phyloP scores from a whole-genome alignment of 2,888 invertebrate species.

The Argynnis bischoffii region DNA sequence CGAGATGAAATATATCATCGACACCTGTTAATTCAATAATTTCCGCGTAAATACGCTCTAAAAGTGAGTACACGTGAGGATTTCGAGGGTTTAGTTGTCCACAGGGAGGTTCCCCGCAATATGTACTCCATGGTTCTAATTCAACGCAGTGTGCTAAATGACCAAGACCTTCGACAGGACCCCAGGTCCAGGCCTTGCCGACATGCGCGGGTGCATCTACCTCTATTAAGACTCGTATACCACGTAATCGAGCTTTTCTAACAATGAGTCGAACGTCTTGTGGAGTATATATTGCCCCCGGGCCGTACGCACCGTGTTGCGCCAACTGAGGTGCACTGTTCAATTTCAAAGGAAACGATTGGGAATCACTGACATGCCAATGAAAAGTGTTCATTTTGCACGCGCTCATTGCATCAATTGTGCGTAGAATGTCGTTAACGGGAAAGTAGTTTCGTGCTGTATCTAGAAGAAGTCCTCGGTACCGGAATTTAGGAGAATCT shows the following conservation, averaged over 20 bases:
- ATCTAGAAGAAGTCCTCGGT: slow-evolving; percentile 94
- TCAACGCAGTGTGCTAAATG: slow-evolving; percentile 91
- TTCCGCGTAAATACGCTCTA: slow-evolving; percentile 89
- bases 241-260: slow-evolving; percentile 89
- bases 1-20: slow-evolving; percentile 91
- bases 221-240: slow-evolving; percentile 93
- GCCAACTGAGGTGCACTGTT: slow-evolving; percentile 89
- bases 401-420: slow-evolving; percentile 93
- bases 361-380: slow-evolving; percentile 95
- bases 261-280: slow-evolving; percentile 88
- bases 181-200: slow-evolving; percentile 94
- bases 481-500: slow-evolving; percentile 89
- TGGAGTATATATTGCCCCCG: slow-evolving; percentile 87
- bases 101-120: slow-evolving; percentile 93
- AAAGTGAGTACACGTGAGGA: slow-evolving; percentile 87
- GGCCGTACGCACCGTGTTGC: slow-evolving; percentile 92
- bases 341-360: slow-evolving; percentile 94
- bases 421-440: slow-evolving; percentile 85
- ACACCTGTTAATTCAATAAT: slow-evolving; percentile 88
- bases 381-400: slow-evolving; percentile 96
- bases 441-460: slow-evolving; percentile 95
- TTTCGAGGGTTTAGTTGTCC: slow-evolving; percentile 93
- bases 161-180: slow-evolving; percentile 87
- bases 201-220: slow-evolving; percentile 96
- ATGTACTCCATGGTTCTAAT: slow-evolving; percentile 89